Percentiles rank a stretch among this genome's conserved stretches.
Conservation (phyloP, 2,797 vertebrate genomes). For the Pachyuromys duprasi region DNA sequence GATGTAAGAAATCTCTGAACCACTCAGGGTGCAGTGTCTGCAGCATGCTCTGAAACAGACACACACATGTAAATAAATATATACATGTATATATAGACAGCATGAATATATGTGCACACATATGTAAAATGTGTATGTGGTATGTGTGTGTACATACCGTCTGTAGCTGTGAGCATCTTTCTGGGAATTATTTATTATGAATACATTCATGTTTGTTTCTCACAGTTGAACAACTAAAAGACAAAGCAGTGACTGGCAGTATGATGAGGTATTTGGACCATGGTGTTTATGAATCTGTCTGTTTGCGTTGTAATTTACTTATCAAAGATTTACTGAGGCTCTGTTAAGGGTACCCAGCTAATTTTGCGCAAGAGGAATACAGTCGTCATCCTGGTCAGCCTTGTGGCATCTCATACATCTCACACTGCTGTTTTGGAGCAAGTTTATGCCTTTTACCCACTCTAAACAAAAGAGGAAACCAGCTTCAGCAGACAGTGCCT, state of each 20-base stretch:
- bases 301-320: neutral
- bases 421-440: neutral
- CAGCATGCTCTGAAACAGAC: neutral
- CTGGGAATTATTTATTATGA: conserved; percentile 10
- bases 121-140: neutral
- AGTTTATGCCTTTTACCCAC: neutral
- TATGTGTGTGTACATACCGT: neutral
- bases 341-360: neutral
- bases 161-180: neutral
- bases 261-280: neutral
- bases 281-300: neutral
- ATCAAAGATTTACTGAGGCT: neutral
- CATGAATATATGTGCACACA: too few relatives aligned
- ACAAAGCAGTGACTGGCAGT: conserved; percentile 7
- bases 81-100: neutral
- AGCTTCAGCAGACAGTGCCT: neutral
- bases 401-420: neutral
- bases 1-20: neutral
- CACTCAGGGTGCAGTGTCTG: neutral
- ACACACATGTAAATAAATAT: neutral
- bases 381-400: neutral
- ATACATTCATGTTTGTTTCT: conserved; percentile 1
- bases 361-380: neutral
- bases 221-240: neutral
- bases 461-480: neutral